Base-by-base conservation (phyloP, 2,888 invertebrate species). In the Tenthredo scrophulariae region DNA sequence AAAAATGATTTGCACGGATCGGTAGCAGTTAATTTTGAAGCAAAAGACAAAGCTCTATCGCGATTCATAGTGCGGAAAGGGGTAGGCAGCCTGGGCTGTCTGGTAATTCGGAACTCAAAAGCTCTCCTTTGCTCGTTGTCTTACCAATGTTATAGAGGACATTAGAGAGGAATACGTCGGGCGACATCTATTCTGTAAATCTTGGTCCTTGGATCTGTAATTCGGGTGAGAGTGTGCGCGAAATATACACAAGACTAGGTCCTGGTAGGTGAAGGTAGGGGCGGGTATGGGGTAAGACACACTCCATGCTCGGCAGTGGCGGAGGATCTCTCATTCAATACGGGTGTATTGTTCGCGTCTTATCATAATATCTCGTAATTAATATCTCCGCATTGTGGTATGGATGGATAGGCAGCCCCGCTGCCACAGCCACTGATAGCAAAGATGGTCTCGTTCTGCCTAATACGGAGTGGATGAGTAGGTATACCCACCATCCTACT, bases 311-410 rank as follows among this genome's bases (percentile, higher is more conserved):
- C 80, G 29, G 79, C 82, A 77, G 54, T 82, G 50, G 87, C 84
- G 85, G 80, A 84, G 85, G 79, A 86, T 83, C 89, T 90, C 90
- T 91, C 90, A 92, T 92, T 93, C 93, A 93, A 93, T 93, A 93
- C 91, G 93, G 93, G 93, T 88, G 92, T 92, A 93, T 93, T 93
- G 93, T 93, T 93, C 92, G 87, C 89, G 90, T 91, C 93, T 93
- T 93, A 93, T 93, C 93, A 91, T 93, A 93, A 93, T 93, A 93
- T 93, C 93, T 92, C 93, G 92, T 93, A 93, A 93, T 93, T 93
- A 93, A 93, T 93, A 93, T 93, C 93, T 90, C 91, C 89, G 93
- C 92, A 93, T 93, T 93, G 93, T 93, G 89, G 91, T 92, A 93
- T 93, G 91, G 93, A 93, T 92, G 92, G 93, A 93, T 93, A 92